phyloP scores from a whole-genome alignment of 2,888 invertebrate genomes.

The Conops quadrifasciatus region DNA sequence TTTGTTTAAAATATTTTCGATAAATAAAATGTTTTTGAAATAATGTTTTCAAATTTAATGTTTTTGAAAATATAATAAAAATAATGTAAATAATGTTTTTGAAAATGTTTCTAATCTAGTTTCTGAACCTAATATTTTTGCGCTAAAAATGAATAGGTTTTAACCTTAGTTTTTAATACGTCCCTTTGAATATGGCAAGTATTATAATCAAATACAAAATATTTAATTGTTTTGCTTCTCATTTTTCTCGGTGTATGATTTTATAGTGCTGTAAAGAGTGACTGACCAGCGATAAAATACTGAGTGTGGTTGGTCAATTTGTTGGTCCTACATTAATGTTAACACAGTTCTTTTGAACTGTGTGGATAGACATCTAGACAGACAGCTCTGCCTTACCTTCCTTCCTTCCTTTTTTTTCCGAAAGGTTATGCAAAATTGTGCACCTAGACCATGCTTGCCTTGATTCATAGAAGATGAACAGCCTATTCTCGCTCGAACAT shows the following conservation, averaged over 20 bases:
- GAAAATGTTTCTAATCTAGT: too few relatives aligned
- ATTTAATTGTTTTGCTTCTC: too few relatives aligned
- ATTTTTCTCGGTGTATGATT: neutral
- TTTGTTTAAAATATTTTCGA: too few relatives aligned
- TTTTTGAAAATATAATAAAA: too few relatives aligned
- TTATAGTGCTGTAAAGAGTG: neutral
- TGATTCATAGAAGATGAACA: neutral
- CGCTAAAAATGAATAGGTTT: too few relatives aligned
- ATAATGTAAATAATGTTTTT: too few relatives aligned
- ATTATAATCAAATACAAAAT: too few relatives aligned
- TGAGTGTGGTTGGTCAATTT: slow-evolving; percentile 31
- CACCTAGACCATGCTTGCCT: neutral
- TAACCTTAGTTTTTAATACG: too few relatives aligned
- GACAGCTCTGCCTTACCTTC: neutral
- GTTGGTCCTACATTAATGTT: slow-evolving; percentile 21
- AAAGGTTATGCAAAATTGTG: neutral
- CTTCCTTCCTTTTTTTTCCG: neutral
- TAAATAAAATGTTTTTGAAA: too few relatives aligned
- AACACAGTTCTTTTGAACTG: neutral
- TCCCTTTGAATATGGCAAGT: too few relatives aligned
- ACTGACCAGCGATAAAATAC: neutral
- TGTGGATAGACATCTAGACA: neutral
- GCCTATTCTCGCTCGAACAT: neutral
- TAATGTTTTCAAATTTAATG: too few relatives aligned
- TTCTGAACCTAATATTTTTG: too few relatives aligned